Base-by-base conservation (phyloP, 1,140 invertebrate species). In the Lepidurus packardi region DNA sequence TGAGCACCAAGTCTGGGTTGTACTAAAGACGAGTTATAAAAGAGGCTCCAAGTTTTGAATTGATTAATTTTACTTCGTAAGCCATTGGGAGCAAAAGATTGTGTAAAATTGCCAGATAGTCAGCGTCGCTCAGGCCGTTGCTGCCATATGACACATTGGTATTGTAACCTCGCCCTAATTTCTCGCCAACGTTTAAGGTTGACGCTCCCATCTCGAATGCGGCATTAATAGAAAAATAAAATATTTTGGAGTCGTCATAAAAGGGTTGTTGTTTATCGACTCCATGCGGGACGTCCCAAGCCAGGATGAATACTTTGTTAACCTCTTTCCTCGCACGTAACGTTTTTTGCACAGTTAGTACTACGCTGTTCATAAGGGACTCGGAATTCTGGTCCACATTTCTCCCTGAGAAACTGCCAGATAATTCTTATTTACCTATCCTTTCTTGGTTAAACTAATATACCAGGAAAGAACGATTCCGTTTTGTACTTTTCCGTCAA, bases 1-100 rank as follows among this genome's bases (percentile, higher is more conserved):
- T 65, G 53, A 65, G 6, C 8, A 65, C 53, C 53, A 65, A 65
- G 53, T 65, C 53, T n/a, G 53, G 53, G 21, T 65, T 65, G 53
- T 65, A 65, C 53, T 65, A 16, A 65, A 65, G 21, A 65, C 16
- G 45, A 11, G 16, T 47, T 11, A 16, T 47, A 10, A 47, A 47
- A 10, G 2, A 47, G 6, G 16, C 1, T 65, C 21, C 7, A 65
- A 16, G 21, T 0, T 65, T 7, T n/a, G 13, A 65, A 13, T n/a
- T 65, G 13, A 21, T 65, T 65, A n/a, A 65, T 65, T 9, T 65
- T 65, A 65, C 53, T 65, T 65, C 53, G 21, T 65, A 65, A 11
- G 53, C 53, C 6, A 65, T 21, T n/a, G 53, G 53, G 21, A 65
- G 53, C 13, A 65, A 65, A 21, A 65, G 53, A 16, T 65, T 9